Percentiles rank a stretch among this genome's conserved stretches.
These are phyloP conservation scores for Thinocorus orbignyianus DNA, from an alignment of 2,113 vertebrate genomes.

Conservation along the genomic window DNA sequence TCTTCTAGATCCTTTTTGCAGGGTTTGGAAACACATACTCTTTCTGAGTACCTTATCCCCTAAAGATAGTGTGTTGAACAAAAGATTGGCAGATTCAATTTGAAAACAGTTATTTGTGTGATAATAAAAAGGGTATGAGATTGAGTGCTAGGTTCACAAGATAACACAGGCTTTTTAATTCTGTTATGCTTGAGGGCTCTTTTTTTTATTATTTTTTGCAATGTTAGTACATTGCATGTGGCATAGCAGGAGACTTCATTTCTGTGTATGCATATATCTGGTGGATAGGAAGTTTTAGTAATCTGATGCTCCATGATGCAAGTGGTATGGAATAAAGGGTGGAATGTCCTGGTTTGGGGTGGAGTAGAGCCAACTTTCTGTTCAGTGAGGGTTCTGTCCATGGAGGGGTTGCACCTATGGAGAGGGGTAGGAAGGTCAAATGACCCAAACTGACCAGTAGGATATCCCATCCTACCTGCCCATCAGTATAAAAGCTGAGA, in stretches of 20 bases:
- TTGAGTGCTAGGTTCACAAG: background rate
- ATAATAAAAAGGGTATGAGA: background rate
- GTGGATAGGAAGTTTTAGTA: no score
- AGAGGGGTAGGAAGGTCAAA: no score
- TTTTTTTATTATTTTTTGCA: background rate
- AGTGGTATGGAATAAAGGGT: no score
- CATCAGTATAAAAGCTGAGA: no score
- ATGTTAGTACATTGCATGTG: rapidly evolving
- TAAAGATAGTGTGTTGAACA: background rate
- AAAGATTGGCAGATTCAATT: background rate
- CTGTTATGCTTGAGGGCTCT: background rate
- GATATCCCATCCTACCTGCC: no score
- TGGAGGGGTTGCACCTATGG: no score
- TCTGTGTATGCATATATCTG: background rate
- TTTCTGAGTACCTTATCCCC: background rate
- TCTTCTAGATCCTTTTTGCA: background rate
- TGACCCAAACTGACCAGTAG: no score
- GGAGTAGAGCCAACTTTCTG: no score
- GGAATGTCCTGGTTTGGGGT: no score
- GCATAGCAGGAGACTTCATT: background rate
- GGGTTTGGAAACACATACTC: background rate
- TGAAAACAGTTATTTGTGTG: background rate
- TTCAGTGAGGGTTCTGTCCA: no score
- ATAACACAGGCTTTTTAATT: background rate
- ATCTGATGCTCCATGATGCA: no score